Percentiles rank a stretch among this genome's conserved stretches.
Evolutionary conservation across 1,140 invertebrate genomes (phyloP).

Genomic region (Leptonema lineaticorne): DNA sequence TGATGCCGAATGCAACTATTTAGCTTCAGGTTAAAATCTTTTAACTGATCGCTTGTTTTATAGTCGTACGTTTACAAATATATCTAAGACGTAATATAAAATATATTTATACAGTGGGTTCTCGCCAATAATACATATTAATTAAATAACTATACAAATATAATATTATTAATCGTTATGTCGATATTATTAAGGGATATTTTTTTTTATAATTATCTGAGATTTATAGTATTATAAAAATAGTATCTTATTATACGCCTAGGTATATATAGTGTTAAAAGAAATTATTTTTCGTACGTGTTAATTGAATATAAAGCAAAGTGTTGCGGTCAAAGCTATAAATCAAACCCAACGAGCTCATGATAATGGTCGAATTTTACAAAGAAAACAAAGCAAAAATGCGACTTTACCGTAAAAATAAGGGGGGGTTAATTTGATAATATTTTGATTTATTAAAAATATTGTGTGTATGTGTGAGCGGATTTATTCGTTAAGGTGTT

Average conservation of each 20-base stretch:
- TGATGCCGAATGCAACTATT: not conserved
- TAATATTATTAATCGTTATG: too few relatives aligned
- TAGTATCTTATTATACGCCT: too few relatives aligned
- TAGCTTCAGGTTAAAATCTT: not conserved
- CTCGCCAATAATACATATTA: not conserved
- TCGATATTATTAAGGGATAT: too few relatives aligned
- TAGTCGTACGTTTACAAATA: too few relatives aligned
- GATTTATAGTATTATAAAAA: too few relatives aligned
- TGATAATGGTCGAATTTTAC: constrained; percentile 12
- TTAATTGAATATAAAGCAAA: constrained; percentile 12
- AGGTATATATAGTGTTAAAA: too few relatives aligned
- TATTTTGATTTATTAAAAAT: not conserved
- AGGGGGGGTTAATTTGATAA: too few relatives aligned
- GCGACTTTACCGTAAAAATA: not conserved
- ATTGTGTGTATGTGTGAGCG: not conserved
- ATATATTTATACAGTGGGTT: not conserved
- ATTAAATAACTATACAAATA: too few relatives aligned
- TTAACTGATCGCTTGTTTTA: too few relatives aligned
- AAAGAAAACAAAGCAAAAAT: not conserved
- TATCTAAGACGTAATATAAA: too few relatives aligned
- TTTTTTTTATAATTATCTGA: too few relatives aligned
- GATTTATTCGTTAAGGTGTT: not conserved
- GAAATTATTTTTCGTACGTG: not conserved
- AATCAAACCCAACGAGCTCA: not conserved
- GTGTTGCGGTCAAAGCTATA: not conserved